phyloP scores from a whole-genome alignment of 2,888 invertebrate species.

The Arge pagana region DNA sequence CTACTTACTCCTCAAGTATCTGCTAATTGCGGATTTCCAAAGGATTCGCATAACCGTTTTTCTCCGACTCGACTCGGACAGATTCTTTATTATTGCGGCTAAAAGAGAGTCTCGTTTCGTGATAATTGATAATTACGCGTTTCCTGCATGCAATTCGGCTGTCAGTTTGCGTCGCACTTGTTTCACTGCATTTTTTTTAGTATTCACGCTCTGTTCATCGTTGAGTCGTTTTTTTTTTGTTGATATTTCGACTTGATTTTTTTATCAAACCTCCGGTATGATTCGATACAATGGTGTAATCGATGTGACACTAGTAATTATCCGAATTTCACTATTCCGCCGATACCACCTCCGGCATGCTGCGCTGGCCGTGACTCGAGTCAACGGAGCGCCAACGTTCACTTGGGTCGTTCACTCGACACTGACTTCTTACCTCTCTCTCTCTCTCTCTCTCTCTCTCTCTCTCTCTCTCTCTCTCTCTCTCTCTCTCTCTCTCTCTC shows the following conservation, averaged over 20 bases:
- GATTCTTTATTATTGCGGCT: no score
- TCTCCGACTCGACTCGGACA: background rate
- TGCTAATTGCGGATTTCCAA: conserved; percentile 23
- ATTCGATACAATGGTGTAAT: background rate
- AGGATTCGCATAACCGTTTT: background rate
- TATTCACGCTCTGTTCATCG: no score
- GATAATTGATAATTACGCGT: no score
- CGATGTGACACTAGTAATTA: background rate
- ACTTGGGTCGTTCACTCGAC: conserved; percentile 53
- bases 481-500: no score
- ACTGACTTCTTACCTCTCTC: conserved; percentile 47
- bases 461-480: conserved; percentile 9
- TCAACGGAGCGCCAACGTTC: conserved; percentile 29
- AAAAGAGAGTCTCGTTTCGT: no score
- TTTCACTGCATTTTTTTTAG: no score
- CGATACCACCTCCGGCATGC: background rate
- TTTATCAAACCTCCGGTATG: background rate
- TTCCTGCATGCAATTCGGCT: no score
- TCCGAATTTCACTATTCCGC: background rate
- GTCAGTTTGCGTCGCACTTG: no score
- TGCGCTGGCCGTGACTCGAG: background rate
- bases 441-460: conserved; percentile 35
- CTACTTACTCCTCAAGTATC: conserved; percentile 9
- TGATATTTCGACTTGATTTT: background rate
- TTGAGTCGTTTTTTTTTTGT: background rate